Evolutionary conservation across 2,888 invertebrate genomes (phyloP).

Genomic region (Habrosyne pyritoides): DNA sequence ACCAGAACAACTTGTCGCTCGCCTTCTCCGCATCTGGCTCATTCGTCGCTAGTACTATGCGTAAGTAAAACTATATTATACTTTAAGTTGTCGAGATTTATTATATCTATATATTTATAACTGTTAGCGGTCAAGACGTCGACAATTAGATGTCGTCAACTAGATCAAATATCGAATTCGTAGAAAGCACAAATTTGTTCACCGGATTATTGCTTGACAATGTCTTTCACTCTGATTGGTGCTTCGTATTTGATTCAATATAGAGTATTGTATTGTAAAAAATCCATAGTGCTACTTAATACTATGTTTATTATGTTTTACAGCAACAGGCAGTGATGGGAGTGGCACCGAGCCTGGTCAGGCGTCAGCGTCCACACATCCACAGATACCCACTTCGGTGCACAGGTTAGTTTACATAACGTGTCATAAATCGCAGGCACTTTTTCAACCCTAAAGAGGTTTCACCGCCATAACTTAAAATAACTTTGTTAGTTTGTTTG

Average conservation of each 20-base stretch:
- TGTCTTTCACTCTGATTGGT: too few species aligned
- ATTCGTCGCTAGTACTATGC: conserved; percentile 64
- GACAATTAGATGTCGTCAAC: too few species aligned
- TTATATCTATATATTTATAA: neutral
- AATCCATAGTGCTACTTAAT: conserved; percentile 5
- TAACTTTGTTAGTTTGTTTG: too few species aligned
- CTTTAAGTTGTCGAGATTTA: too few species aligned
- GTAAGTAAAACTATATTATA: conserved; percentile 48
- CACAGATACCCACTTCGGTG: conserved; percentile 59
- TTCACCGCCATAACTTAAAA: too few species aligned
- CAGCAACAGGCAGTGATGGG: conserved; percentile 49
- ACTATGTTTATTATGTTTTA: conserved; percentile 10
- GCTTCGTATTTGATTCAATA: too few species aligned
- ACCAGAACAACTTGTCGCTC: conserved; percentile 75
- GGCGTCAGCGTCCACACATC: conserved; percentile 60
- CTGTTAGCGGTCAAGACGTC: too few species aligned
- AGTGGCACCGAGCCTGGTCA: conserved; percentile 51
- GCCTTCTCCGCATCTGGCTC: conserved; percentile 77
- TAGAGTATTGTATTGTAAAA: neutral
- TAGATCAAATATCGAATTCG: too few species aligned
- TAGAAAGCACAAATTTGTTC: too few species aligned
- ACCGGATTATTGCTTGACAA: too few species aligned
- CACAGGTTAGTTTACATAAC: conserved; percentile 47
- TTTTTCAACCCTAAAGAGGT: too few species aligned
- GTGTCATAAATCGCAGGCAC: too few species aligned